Evolutionary conservation across 2,113 vertebrate species (phyloP), one percentile per base, ranked within the genome.

Genomic region (Leucoraja erinaceus): DNA sequence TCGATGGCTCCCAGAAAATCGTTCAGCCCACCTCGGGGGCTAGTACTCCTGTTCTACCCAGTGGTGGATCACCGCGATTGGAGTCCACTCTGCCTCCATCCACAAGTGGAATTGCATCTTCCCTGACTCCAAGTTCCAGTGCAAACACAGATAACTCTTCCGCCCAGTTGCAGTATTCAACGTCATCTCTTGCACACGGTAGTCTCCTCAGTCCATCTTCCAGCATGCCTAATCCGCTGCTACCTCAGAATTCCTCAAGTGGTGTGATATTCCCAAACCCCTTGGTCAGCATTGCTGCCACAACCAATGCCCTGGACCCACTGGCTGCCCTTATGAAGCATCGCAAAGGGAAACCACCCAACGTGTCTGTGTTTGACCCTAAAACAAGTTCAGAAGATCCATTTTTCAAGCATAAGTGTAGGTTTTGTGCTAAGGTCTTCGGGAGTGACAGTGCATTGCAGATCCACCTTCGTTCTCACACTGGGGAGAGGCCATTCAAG

Each of bases 381-480:
- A 99, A 99, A 96, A 97, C 98, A 93, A 98, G 97, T 93, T 97
- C 98, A 0, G 98, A 99, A 95, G 99, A 99, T 95, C 98, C 98
- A n/a, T 99, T 99, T 95, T 99, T 99, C 94, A 99, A 99, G 95
- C 99, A 99, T 94, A 99, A 99, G 96, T 99, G 99, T 95, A 96
- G 98, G 84, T 99, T 99, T 96, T 99, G 99, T 95, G 98, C 98
- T 96, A 99, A 99, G 97, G 99, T 99, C 94, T 99, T 99, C 94
- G 99, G 99, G 95, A 99, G 99, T 93, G 98, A 99, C 95, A 99
- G 99, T 4, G 98, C 99, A 93, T 96, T 99, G 94, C 99, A 99
- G 95, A 99, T 99, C 93, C 99, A 99, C 95, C 97, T 99, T 95
- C 99, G 99, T 93, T 99, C 99, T 0, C 99, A 99, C 94, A 99